Evolutionary conservation across 1,140 invertebrate species (phyloP).

Genomic region (Drosophila pruinosa): DNA sequence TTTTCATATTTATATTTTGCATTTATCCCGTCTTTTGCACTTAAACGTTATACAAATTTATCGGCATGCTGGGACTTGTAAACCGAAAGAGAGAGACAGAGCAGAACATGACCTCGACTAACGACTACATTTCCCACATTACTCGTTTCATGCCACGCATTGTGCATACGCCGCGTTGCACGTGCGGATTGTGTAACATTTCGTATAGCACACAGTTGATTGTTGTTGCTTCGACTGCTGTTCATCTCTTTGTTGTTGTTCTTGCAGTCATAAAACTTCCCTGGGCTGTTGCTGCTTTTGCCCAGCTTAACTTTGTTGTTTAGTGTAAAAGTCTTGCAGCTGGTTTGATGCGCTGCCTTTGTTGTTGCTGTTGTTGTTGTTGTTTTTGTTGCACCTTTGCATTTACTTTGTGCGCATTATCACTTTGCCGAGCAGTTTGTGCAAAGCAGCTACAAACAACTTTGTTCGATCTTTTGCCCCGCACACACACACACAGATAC

Average conservation of each 20-base stretch:
- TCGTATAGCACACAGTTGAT: slow-evolving; percentile 23
- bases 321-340: slow-evolving; percentile 74
- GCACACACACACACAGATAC: slow-evolving; percentile 35
- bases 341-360: slow-evolving; percentile 16
- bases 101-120: slow-evolving; percentile 14
- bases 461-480: slow-evolving; percentile 66
- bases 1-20: slow-evolving; percentile 16
- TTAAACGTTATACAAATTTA: slow-evolving; percentile 29
- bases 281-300: slow-evolving; percentile 19
- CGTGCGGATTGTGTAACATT: slow-evolving; percentile 69
- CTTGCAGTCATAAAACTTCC: slow-evolving; percentile 31
- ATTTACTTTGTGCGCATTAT: slow-evolving; percentile 77
- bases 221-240: slow-evolving; percentile 1
- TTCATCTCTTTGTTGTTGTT: slow-evolving; percentile 11
- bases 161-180: slow-evolving; percentile 66
- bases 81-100: neutral
- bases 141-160: slow-evolving; percentile 18
- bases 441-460: slow-evolving; percentile 38
- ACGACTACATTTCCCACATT: neutral
- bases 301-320: slow-evolving; percentile 74
- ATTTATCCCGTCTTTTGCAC: slow-evolving; percentile 21
- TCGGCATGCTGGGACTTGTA: slow-evolving; percentile 17
- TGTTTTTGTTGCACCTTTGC: slow-evolving; percentile 45
- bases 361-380: slow-evolving; percentile 14
- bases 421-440: slow-evolving; percentile 53